Percentiles rank a stretch among this genome's conserved stretches.
phyloP scores from a whole-genome alignment of 2,113 vertebrate genomes.

The Pavo muticus region DNA sequence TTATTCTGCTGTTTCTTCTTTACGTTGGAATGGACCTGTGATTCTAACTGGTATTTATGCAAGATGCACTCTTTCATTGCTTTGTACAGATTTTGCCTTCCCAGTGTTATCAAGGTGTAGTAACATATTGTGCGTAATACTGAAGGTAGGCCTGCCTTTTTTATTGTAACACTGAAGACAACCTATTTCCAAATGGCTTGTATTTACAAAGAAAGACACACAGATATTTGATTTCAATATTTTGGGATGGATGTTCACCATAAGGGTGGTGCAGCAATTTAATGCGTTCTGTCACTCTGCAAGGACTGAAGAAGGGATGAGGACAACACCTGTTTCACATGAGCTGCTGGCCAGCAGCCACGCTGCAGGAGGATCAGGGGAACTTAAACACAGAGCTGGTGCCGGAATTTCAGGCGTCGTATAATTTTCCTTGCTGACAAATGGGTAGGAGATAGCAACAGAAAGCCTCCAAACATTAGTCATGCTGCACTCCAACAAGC shows the following conservation, averaged over 20 bases:
- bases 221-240: background rate
- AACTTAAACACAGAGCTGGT: background rate
- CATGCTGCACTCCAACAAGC: background rate
- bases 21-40: background rate
- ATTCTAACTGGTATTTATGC: background rate
- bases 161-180: too few species aligned
- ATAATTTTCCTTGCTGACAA: slow-evolving; percentile 28
- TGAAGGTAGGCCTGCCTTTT: background rate
- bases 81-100: background rate
- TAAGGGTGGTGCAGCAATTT: rapidly evolving
- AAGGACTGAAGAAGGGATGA: background rate
- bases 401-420: background rate
- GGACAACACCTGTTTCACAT: background rate
- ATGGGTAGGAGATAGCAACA: background rate
- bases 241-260: background rate
- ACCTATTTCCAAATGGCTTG: background rate
- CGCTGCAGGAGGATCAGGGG: rapidly evolving
- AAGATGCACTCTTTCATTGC: background rate
- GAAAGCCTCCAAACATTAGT: slow-evolving; percentile 28
- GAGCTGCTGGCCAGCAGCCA: background rate
- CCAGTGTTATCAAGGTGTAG: background rate
- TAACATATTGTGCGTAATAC: background rate
- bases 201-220: background rate
- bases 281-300: background rate
- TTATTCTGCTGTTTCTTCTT: background rate